phyloP scores from a whole-genome alignment of 1,140 invertebrate species.

The Tachypleus tridentatus region DNA sequence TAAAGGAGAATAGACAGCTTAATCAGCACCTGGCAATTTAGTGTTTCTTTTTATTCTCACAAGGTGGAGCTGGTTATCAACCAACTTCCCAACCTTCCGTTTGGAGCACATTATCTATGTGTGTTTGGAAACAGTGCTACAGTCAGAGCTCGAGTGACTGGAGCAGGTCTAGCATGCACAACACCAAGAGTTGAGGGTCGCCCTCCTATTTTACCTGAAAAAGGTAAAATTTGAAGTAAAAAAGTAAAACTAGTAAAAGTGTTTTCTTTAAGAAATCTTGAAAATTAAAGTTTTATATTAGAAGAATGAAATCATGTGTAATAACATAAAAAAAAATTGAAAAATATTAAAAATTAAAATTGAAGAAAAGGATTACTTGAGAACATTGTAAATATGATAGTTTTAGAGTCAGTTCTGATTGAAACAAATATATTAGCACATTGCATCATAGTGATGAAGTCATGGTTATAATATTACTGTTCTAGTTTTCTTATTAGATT shows the following conservation, averaged over 20 bases:
- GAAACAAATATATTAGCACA: background rate
- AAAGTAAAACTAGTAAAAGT: background rate
- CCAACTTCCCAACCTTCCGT: conserved; percentile 71
- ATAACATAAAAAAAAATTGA: no score
- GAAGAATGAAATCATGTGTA: no score
- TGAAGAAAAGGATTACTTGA: no score
- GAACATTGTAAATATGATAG: no score
- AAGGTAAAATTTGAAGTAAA: conserved; percentile 30
- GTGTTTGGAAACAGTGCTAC: conserved; percentile 68
- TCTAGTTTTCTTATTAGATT: background rate
- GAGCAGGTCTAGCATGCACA: conserved; percentile 62
- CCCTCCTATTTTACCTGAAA: conserved; percentile 59
- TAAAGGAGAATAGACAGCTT: no score
- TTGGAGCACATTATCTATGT: conserved; percentile 83
- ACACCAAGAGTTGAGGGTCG: conserved; percentile 63
- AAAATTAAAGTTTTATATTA: no score
- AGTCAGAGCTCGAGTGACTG: conserved; percentile 65
- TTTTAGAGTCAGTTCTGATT: no score
- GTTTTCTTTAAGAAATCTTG: background rate
- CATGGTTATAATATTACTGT: background rate
- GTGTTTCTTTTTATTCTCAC: no score
- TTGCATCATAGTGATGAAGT: background rate
- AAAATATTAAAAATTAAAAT: no score
- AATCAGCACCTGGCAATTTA: no score
- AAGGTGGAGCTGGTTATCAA: conserved; percentile 69